These are phyloP conservation scores for Leptarthrus brevirostris DNA, from an alignment of 2,888 invertebrate species.

Conservation along the genomic window DNA sequence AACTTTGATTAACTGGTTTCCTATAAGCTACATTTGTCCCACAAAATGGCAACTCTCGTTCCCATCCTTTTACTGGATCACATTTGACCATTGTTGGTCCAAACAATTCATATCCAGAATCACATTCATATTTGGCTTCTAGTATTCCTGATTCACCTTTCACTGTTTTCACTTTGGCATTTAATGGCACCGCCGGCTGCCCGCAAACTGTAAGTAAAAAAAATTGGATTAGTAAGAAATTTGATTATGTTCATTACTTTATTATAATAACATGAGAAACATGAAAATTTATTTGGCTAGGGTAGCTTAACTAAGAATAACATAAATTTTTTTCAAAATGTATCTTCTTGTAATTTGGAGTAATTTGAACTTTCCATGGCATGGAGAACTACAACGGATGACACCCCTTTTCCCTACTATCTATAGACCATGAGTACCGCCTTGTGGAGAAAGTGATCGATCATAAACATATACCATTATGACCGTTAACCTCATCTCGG, in stretches of 20 bases:
- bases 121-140: constrained; percentile 84
- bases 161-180: constrained; percentile 74
- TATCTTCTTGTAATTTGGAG: too few relatives aligned
- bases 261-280: too few relatives aligned
- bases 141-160: constrained; percentile 69
- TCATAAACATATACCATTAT: too few relatives aligned
- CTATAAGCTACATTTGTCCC: constrained; percentile 89
- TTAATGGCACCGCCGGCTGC: constrained; percentile 86
- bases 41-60: constrained; percentile 84
- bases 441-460: too few relatives aligned
- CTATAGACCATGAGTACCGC: too few relatives aligned
- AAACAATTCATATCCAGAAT: constrained; percentile 89
- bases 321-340: not conserved
- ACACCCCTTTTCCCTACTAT: too few relatives aligned
- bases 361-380: too few relatives aligned
- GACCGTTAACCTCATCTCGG: too few relatives aligned
- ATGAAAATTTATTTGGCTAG: too few relatives aligned
- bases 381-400: too few relatives aligned
- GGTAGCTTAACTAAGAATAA: too few relatives aligned
- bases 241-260: not conserved
- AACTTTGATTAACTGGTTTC: constrained; percentile 91
- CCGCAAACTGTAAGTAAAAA: constrained; percentile 72
- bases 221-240: not conserved
- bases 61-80: constrained; percentile 80
- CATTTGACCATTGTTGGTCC: constrained; percentile 79